These are phyloP conservation scores for Neria commutata DNA, from an alignment of 2,888 invertebrate species.

Conservation along the genomic window DNA sequence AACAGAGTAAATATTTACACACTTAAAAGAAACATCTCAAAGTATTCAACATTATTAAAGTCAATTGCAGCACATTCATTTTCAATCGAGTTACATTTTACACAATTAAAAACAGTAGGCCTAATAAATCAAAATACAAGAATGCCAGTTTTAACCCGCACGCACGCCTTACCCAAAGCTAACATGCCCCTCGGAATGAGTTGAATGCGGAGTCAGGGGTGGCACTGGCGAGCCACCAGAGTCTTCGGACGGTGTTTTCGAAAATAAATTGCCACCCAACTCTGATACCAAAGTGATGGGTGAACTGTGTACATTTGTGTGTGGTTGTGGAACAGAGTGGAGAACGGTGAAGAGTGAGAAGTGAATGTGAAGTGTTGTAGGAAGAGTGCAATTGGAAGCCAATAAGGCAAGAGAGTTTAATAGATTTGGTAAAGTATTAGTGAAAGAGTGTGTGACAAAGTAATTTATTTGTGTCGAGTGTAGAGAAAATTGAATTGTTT, in stretches of 20 bases:
- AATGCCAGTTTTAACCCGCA: too few species aligned
- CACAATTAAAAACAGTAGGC: not conserved
- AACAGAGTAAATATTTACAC: too few species aligned
- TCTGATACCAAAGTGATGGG: slow-evolving; percentile 93
- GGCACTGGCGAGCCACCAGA: slow-evolving; percentile 73
- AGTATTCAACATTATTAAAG: slow-evolving; percentile 2
- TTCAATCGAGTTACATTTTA: not conserved
- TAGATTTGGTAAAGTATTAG: too few species aligned
- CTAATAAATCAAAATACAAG: not conserved
- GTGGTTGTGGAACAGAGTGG: not conserved
- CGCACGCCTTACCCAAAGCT: slow-evolving; percentile 60
- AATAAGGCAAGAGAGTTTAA: too few species aligned
- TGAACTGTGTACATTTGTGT: slow-evolving; percentile 67
- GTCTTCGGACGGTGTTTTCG: slow-evolving; percentile 91
- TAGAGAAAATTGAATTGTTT: slow-evolving; percentile 4
- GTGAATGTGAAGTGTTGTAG: slow-evolving; percentile 11
- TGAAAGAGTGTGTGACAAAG: slow-evolving; percentile 32
- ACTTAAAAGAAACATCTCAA: not conserved
- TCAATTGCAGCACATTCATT: slow-evolving; percentile 1
- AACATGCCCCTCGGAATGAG: slow-evolving; percentile 66
- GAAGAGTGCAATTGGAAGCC: slow-evolving; percentile 22
- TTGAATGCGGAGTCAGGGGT: slow-evolving; percentile 68
- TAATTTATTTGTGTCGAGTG: slow-evolving; percentile 33
- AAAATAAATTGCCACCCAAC: slow-evolving; percentile 93
- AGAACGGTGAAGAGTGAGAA: slow-evolving; percentile 11